Base-by-base conservation (phyloP, 2,113 vertebrate species). In the Chaetura pelagica region DNA sequence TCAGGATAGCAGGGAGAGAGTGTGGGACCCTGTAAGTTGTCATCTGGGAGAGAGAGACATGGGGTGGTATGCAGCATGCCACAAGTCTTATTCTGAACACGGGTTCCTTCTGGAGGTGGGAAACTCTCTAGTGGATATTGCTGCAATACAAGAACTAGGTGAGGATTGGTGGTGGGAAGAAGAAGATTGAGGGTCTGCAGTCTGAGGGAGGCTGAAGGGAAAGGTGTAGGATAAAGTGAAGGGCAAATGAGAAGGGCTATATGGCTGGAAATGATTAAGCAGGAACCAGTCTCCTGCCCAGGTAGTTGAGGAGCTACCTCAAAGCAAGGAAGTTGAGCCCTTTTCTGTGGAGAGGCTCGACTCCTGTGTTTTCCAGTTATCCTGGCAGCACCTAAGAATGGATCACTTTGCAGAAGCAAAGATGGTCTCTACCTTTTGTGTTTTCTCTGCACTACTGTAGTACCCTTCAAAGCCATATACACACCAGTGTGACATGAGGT, bases 81-180 rank as follows among this genome's bases (percentile, higher is more conserved):
- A 48, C 8, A 40, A 77, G 21, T 12, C n/a, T 58, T 55, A 7
- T 15, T 57, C 34, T 19, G 67, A n/a, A 16, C 2, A 16, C 9
- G 7, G 16, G 29, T 12, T 18, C 6, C 22, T 87, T 30, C 59
- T 38, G 21, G 24, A 58, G 23, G 22, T 30, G 63, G 32, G 35
- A 88, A n/a, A 15, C 10, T 63, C 27, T 57, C 42, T 12, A 18
- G 2, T 1, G 16, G 40, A 20, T 71, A 18, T 55, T 0, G 0
- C 48, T 61, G 35, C n/a, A 42, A 24, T 71, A 18, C 4, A 32
- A 62, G 66, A 38, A 5, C 4, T 38, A 14, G 12, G 20, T n/a
- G 57, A 76, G 48, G 59, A 22, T 21, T 30, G 34, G 9, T 0
- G 3, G 48, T 85, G 68, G 68, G 61, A 90, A 20, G 9, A 66